Conservation (phyloP, 2,113 vertebrate genomes). For the Carassius carassius region DNA sequence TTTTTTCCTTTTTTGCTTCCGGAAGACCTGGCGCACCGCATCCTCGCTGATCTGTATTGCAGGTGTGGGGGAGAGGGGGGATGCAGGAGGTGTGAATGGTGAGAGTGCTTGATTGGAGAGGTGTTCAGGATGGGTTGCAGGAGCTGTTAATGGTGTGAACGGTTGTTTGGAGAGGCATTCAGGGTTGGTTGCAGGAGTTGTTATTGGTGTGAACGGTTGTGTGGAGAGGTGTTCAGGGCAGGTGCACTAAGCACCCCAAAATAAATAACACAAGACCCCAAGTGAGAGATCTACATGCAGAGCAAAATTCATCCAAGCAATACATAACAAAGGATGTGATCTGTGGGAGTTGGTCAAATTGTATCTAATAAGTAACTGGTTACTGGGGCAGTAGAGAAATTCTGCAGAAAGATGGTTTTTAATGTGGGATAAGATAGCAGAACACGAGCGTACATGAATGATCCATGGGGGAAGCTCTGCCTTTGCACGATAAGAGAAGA, state of each 20-base stretch:
- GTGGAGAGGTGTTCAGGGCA: too few species aligned
- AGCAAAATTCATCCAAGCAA: constrained; percentile 22
- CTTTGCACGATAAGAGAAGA: constrained; percentile 46
- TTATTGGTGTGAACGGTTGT: too few species aligned
- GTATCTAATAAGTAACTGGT: constrained; percentile 16
- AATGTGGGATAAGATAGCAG: constrained; percentile 19
- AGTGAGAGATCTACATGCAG: constrained; percentile 4
- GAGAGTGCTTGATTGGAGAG: too few species aligned
- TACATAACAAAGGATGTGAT: neutral
- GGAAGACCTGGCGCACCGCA: too few species aligned
- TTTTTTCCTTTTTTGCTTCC: too few species aligned
- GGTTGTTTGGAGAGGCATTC: too few species aligned
- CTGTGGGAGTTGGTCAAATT: constrained; percentile 4
- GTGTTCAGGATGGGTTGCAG: too few species aligned
- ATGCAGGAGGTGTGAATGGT: too few species aligned
- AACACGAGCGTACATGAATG: constrained; percentile 43
- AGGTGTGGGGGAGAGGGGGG: too few species aligned
- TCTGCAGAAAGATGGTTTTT: constrained; percentile 35
- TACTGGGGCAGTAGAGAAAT: constrained; percentile 23
- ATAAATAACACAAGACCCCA: neutral
- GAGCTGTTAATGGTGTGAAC: too few species aligned
- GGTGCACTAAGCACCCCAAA: constrained; percentile 28
- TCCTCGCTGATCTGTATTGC: too few species aligned
- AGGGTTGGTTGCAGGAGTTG: too few species aligned
- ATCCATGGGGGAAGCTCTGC: constrained; percentile 37